These are phyloP conservation scores for Sebastes matsubarae DNA, from an alignment of 2,797 vertebrate species.

Conservation along the genomic window DNA sequence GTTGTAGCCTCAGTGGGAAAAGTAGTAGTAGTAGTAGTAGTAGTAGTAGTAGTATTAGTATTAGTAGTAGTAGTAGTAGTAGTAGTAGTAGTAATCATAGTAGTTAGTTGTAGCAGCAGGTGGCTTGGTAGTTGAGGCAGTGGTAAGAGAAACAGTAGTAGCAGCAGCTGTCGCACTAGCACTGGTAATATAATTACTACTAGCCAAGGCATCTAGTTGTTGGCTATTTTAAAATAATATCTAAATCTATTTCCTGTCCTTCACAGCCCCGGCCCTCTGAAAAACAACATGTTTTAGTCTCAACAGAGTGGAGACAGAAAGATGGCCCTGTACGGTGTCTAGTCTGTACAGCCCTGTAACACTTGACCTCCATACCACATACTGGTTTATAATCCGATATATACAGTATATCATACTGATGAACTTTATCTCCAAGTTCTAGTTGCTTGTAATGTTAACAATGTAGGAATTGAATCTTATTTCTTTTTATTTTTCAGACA, in stretches of 20 bases:
- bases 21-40: constrained; percentile 6
- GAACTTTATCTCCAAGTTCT: not conserved
- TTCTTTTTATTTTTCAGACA: not conserved
- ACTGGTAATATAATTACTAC: not conserved
- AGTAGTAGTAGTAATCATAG: not conserved
- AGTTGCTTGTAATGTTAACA: not conserved
- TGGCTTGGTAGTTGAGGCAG: constrained; percentile 5
- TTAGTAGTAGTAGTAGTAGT: not conserved
- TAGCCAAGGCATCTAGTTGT: constrained; percentile 1
- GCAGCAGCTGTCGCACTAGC: constrained; percentile 1
- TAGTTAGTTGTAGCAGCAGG: constrained; percentile 24
- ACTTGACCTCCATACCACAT: not conserved
- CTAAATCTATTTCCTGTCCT: constrained; percentile 23
- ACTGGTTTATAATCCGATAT: not conserved
- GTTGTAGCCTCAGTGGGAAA: not conserved
- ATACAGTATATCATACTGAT: not conserved
- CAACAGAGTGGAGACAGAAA: constrained; percentile 31
- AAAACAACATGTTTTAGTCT: constrained; percentile 35
- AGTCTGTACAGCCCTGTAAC: not conserved
- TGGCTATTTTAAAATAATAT: constrained; percentile 24
- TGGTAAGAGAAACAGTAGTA: constrained; percentile 8
- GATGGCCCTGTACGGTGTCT: not conserved
- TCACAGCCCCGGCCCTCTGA: not conserved
- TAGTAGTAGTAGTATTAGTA: not conserved
- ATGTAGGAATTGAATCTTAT: not conserved